Percentiles rank a stretch among this genome's conserved stretches.
Conservation (phyloP, 2,888 invertebrate species). For the Sesamia inferens region DNA sequence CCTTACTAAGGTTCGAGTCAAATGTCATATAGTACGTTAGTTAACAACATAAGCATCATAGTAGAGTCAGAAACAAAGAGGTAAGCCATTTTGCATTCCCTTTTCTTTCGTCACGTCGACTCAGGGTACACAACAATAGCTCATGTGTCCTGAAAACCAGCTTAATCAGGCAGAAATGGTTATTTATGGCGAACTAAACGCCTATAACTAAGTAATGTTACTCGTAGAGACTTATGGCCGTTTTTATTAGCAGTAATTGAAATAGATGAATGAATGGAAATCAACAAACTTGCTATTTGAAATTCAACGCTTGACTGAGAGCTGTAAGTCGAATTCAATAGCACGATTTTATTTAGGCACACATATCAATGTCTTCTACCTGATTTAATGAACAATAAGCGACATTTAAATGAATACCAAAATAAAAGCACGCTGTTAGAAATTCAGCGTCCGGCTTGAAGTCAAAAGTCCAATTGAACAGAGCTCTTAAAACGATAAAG, state of each 20-base stretch:
- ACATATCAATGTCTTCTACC: background rate
- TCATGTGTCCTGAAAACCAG: background rate
- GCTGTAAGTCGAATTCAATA: background rate
- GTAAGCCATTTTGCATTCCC: slow-evolving; percentile 1
- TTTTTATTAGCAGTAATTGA: background rate
- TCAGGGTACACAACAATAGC: slow-evolving; percentile 2
- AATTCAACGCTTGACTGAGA: background rate
- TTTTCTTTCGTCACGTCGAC: background rate
- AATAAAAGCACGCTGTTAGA: background rate
- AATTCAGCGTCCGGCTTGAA: background rate
- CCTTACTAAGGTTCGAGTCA: too few relatives aligned
- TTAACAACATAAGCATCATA: background rate
- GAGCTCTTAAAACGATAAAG: too few relatives aligned
- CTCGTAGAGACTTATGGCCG: background rate
- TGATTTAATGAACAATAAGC: background rate
- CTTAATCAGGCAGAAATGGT: background rate
- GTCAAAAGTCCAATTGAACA: background rate
- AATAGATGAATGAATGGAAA: background rate
- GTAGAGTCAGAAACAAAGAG: background rate
- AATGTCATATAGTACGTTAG: too few relatives aligned
- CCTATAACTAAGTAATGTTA: background rate
- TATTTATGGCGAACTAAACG: background rate
- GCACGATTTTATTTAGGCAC: background rate
- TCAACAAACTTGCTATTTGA: background rate
- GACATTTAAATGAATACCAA: background rate